These are phyloP conservation scores for Pristis pectinata DNA, from an alignment of 2,797 vertebrate species.

Conservation along the genomic window DNA sequence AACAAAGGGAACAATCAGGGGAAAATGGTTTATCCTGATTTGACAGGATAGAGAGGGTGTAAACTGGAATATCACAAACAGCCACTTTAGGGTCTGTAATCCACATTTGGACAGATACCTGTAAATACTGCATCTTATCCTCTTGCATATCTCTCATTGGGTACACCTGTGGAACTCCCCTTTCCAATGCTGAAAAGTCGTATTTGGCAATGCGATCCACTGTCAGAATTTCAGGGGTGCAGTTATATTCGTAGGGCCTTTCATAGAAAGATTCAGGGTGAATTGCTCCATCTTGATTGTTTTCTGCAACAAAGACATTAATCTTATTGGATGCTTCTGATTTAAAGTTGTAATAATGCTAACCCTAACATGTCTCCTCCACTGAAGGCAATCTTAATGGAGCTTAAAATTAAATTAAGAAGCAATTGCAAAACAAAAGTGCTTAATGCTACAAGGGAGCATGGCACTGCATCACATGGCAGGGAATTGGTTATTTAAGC, in stretches of 20 bases:
- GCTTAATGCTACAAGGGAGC: not conserved
- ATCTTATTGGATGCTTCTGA: not conserved
- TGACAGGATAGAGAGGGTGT: not conserved
- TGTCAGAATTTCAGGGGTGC: slow-evolving; percentile 69
- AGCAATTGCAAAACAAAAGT: not conserved
- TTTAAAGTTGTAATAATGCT: not conserved
- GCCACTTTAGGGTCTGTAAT: not conserved
- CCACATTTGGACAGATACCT: slow-evolving; percentile 77
- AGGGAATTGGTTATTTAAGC: not conserved
- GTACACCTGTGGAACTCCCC: slow-evolving; percentile 72
- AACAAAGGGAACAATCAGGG: not conserved
- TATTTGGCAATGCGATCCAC: slow-evolving; percentile 80
- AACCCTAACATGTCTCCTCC: not conserved
- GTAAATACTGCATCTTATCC: slow-evolving; percentile 93
- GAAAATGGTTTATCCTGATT: not conserved
- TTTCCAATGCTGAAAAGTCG: slow-evolving; percentile 81
- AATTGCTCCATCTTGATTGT: slow-evolving; percentile 76
- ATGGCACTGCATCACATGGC: not conserved
- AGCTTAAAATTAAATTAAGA: slow-evolving; percentile 15
- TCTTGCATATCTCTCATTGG: slow-evolving; percentile 73
- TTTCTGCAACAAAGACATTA: slow-evolving; percentile 62
- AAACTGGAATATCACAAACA: not conserved
- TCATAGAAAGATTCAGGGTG: slow-evolving; percentile 77
- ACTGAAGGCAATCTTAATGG: not conserved
- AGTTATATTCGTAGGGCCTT: slow-evolving; percentile 76